Conservation (phyloP, 2,888 invertebrate species). For the Zhuqinia jingwanae region DNA sequence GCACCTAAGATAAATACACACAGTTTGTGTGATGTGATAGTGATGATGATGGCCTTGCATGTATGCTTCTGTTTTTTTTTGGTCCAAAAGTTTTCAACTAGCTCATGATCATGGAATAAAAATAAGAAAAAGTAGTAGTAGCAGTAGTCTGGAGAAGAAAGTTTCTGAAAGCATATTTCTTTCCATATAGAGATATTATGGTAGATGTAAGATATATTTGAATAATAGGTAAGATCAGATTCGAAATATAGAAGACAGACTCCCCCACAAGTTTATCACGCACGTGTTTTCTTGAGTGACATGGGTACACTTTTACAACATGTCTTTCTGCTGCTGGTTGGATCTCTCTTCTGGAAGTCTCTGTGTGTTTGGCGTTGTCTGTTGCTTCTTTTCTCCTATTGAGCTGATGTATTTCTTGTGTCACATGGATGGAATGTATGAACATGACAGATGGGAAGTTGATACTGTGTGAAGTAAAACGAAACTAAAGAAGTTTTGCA, state of each 20-base stretch:
- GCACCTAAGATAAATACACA: neutral
- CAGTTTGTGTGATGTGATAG: neutral
- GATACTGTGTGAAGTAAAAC: slow-evolving; percentile 58
- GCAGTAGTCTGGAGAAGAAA: neutral
- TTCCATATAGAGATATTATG: neutral
- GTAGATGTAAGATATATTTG: neutral
- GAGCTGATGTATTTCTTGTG: slow-evolving; percentile 50
- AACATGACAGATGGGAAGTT: slow-evolving; percentile 68
- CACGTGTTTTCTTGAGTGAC: slow-evolving; percentile 48
- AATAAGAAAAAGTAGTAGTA: no score
- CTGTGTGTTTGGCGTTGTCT: slow-evolving; percentile 16
- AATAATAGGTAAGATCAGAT: neutral
- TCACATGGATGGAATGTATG: slow-evolving; percentile 59
- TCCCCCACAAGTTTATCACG: slow-evolving; percentile 4
- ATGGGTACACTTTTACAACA: slow-evolving; percentile 10
- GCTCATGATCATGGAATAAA: no score
- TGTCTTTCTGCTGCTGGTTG: neutral
- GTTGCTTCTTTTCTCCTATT: slow-evolving; percentile 8
- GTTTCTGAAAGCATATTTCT: slow-evolving; percentile 11
- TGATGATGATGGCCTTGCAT: slow-evolving; percentile 1
- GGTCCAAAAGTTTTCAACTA: slow-evolving; percentile 11
- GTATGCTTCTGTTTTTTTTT: neutral
- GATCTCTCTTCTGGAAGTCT: neutral
- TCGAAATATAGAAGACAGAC: neutral
- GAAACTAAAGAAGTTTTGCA: slow-evolving; percentile 41